A percentile compares a stretch with the other conserved stretches of the same genome.
Evolutionary conservation across 2,113 vertebrate genomes (phyloP).

Genomic region (Cyanocitta stelleri): DNA sequence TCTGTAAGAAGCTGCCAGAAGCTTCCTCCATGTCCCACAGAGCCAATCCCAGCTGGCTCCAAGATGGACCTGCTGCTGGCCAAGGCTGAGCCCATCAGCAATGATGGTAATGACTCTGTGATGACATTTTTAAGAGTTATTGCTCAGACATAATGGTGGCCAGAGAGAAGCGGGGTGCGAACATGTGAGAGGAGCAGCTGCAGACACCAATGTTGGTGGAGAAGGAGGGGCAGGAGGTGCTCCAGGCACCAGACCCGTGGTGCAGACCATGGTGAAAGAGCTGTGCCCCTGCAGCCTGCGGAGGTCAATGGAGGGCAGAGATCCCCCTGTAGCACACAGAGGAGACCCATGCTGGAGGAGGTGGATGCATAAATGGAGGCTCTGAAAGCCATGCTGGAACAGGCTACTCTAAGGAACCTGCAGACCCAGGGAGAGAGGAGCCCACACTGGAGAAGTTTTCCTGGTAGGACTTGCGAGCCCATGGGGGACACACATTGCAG

Average conservation of each 20-base stretch:
- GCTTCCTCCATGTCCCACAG: not conserved
- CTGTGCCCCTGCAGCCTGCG: not conserved
- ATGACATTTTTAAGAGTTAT: not conserved
- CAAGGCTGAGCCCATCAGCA: not conserved
- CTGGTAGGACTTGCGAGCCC: not conserved
- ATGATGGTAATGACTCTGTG: not conserved
- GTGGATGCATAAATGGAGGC: no score
- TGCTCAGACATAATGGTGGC: not conserved
- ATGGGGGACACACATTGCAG: no score
- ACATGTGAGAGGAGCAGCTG: not conserved
- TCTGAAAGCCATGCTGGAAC: not conserved
- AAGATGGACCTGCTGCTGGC: not conserved
- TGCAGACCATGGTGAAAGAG: not conserved
- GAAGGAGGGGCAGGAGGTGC: not conserved
- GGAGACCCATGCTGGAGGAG: not conserved
- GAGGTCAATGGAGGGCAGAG: not conserved
- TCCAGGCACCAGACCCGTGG: accelerated
- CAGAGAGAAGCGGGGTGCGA: accelerated
- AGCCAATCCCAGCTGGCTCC: not conserved
- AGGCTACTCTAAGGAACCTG: not conserved
- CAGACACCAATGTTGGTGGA: not conserved
- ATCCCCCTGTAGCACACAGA: not conserved
- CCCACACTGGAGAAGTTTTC: accelerated
- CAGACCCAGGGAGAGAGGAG: not conserved
- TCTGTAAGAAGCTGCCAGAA: not conserved